These are phyloP conservation scores for Mus spicilegus DNA, from an alignment of 2,113 vertebrate species.

Conservation along the genomic window DNA sequence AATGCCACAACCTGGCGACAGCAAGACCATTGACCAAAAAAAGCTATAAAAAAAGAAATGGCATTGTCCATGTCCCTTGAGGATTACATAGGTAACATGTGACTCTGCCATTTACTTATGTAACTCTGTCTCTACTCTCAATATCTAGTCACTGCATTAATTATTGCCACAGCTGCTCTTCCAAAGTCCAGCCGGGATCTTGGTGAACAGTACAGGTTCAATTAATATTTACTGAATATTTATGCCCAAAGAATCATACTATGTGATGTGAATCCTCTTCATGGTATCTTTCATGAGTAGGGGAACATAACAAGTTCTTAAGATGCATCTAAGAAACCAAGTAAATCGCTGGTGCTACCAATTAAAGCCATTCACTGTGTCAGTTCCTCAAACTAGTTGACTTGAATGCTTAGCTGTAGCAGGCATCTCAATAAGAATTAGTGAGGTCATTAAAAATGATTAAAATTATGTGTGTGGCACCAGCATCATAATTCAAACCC, in stretches of 20 bases:
- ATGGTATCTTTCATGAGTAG: neutral
- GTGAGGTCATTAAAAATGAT: neutral
- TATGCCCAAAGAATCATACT: neutral
- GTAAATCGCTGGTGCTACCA: neutral
- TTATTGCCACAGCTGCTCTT: neutral
- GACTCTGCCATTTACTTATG: neutral
- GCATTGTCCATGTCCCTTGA: neutral
- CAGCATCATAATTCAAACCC: neutral
- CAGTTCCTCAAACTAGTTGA: neutral
- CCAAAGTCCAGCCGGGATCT: neutral
- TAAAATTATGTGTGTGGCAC: neutral
- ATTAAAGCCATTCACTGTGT: neutral
- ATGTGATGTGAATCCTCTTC: neutral
- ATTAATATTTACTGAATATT: neutral
- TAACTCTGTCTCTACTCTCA: neutral
- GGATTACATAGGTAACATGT: neutral
- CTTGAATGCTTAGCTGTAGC: neutral
- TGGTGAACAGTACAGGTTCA: neutral
- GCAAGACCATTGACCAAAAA: neutral
- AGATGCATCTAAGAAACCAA: neutral
- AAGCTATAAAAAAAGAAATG: neutral
- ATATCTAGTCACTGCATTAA: neutral
- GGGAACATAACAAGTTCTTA: neutral
- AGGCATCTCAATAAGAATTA: neutral
- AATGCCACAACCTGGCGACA: neutral